Evolutionary conservation across 2,888 invertebrate genomes (phyloP), one percentile per base, ranked within the genome.

Genomic region (Neoaliturus tenellus): DNA sequence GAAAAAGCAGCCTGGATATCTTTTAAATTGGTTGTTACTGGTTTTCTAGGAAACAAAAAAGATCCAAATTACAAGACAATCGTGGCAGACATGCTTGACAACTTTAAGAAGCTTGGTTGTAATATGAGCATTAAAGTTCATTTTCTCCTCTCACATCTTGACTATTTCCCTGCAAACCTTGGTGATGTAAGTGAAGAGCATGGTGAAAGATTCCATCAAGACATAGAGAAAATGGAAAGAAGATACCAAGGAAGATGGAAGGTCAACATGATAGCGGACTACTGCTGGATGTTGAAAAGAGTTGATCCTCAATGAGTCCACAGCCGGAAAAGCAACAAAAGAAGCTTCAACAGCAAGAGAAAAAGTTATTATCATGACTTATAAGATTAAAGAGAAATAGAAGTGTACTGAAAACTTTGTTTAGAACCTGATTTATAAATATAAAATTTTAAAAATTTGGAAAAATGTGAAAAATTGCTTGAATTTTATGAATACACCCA

Each of bases 201-300:
- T 39, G 88, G 89, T 33, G 89, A 90, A 87, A 85, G 89, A 28
- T 90, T 90, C 83, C 90, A 90, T 85, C 89, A 89, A 84, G 89
- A 90, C 81, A 88, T 89, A 0, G 87, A 85, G 48, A 85, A 85
- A 23, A 89, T 89, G 86, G 89, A 90, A 85, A 85, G 86, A 41
- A 86, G 88, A 12, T 89, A 89, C 85, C 89, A 90, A 86, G 89
- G 89, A 44, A 85, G 80, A 81, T 88, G 88, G 87, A 86, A 87
- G 85, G 62, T 84, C 41, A 86, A 85, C 80, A 90, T 90, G 89
- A 86, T 89, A 85, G 89, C 88, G 6, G 89, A 89, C 83, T 89
- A 88, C 86, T 89, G 89, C 84, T 89, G 88, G 88, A 78, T 58
- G 48, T 51, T 84, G 25, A 82, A 82, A 69, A 81, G 82, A 51